A percentile compares a stretch with the other conserved stretches of the same genome.
phyloP scores from a whole-genome alignment of 2,888 invertebrate genomes.

The Margaritifera margaritifera region DNA sequence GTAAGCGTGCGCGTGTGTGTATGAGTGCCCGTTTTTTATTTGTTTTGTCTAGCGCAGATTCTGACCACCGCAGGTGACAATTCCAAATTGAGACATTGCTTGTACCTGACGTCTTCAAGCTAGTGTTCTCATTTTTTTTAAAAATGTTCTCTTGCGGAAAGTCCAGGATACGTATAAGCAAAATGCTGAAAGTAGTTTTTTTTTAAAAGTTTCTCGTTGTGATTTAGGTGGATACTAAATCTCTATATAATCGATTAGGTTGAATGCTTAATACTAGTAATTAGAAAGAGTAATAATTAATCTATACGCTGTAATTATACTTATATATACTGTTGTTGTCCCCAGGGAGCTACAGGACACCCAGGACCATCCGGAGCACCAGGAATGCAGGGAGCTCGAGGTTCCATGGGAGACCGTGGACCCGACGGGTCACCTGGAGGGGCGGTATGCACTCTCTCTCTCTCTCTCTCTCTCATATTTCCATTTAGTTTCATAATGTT shows the following conservation, averaged over 20 bases:
- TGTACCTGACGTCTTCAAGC: too few relatives aligned
- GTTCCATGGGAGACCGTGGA: conserved; percentile 57
- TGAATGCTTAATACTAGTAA: not conserved
- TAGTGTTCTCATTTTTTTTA: too few relatives aligned
- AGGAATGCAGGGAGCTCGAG: conserved; percentile 57
- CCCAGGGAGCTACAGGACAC: conserved; percentile 62
- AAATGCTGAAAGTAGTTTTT: too few relatives aligned
- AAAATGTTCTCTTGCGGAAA: too few relatives aligned
- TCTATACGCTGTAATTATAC: not conserved
- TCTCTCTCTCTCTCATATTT: not conserved
- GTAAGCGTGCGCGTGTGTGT: too few relatives aligned
- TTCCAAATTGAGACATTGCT: too few relatives aligned
- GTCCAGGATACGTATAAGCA: too few relatives aligned
- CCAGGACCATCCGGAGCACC: conserved; percentile 58
- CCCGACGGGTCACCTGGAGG: conserved; percentile 55
- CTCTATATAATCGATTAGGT: not conserved
- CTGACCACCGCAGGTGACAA: too few relatives aligned
- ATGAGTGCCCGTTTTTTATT: too few relatives aligned
- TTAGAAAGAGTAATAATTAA: not conserved
- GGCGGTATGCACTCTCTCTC: conserved; percentile 24
- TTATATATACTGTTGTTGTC: not conserved
- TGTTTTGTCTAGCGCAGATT: too few relatives aligned
- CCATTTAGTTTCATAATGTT: not conserved
- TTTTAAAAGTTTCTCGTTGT: too few relatives aligned
- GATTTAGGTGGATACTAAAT: too few relatives aligned